phyloP scores from a whole-genome alignment of 2,888 invertebrate species.

The Tethea ocularis region DNA sequence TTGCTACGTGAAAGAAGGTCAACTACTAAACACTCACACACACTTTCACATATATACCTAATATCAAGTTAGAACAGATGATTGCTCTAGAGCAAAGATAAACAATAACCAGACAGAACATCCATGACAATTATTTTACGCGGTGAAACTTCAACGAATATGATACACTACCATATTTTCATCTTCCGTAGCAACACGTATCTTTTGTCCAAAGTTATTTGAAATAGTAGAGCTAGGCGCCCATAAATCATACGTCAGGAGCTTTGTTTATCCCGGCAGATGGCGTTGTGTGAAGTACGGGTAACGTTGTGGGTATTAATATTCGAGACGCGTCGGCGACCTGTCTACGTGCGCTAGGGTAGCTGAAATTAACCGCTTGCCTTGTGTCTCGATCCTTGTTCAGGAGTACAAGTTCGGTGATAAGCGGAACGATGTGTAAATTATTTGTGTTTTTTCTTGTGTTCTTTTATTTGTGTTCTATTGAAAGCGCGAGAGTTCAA shows the following conservation, averaged over 20 bases:
- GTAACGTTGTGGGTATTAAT: constrained; percentile 32
- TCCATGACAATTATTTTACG: neutral
- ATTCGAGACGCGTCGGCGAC: constrained; percentile 37
- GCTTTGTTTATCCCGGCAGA: constrained; percentile 39
- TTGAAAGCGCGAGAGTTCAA: no score
- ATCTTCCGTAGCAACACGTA: constrained; percentile 15
- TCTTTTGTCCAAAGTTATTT: constrained; percentile 25
- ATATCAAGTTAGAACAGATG: neutral
- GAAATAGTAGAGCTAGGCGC: constrained; percentile 18
- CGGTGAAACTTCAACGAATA: constrained; percentile 2
- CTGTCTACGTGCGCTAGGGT: constrained; percentile 35
- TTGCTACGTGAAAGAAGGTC: no score
- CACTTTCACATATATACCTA: no score
- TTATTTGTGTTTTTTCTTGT: neutral
- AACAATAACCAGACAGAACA: neutral
- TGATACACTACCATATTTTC: constrained; percentile 11
- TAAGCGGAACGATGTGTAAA: constrained; percentile 4
- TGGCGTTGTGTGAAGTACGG: constrained; percentile 19
- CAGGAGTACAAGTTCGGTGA: constrained; percentile 3
- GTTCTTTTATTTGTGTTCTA: no score
- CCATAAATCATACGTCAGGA: constrained; percentile 37
- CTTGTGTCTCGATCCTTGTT: constrained; percentile 15
- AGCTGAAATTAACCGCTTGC: constrained; percentile 32
- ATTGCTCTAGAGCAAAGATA: neutral
- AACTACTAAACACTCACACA: no score